Conservation (phyloP, 2,797 vertebrate species). For the Bovichtus diacanthus region DNA sequence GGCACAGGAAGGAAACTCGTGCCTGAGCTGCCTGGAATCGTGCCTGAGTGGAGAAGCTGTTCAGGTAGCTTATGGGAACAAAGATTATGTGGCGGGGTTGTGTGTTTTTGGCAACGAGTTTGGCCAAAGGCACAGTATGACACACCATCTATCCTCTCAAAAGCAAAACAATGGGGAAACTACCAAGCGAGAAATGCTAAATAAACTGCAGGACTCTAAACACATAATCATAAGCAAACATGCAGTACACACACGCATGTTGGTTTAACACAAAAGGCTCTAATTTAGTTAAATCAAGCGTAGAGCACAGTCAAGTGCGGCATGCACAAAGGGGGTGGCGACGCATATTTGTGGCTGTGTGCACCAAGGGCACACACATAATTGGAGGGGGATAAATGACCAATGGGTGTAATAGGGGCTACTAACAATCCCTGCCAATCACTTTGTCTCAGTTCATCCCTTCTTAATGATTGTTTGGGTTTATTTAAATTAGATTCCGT, state of each 20-base stretch:
- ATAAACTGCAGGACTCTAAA: constrained; percentile 7
- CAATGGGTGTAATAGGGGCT: background rate
- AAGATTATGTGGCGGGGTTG: constrained; percentile 43
- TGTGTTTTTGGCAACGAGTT: constrained; percentile 59
- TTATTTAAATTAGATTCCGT: constrained; percentile 4
- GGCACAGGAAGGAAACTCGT: constrained; percentile 64
- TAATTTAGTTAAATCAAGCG: constrained; percentile 37
- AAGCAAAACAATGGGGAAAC: constrained; percentile 45
- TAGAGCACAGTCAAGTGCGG: background rate
- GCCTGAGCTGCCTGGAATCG: constrained; percentile 52
- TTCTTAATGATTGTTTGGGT: constrained; percentile 7
- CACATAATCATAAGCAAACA: constrained; percentile 32
- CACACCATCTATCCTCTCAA: constrained; percentile 25
- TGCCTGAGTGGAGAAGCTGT: constrained; percentile 47
- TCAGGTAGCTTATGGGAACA: constrained; percentile 70
- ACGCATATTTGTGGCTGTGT: background rate
- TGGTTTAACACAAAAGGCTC: constrained; percentile 30
- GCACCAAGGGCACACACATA: background rate
- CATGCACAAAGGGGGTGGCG: background rate
- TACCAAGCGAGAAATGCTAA: constrained; percentile 28
- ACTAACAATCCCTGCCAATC: background rate
- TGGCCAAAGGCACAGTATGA: constrained; percentile 54
- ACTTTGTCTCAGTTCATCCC: background rate
- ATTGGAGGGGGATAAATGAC: background rate
- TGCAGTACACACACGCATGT: constrained; percentile 7